Evolutionary conservation across 2,113 vertebrate species (phyloP).

Genomic region (Rhea pennata): DNA sequence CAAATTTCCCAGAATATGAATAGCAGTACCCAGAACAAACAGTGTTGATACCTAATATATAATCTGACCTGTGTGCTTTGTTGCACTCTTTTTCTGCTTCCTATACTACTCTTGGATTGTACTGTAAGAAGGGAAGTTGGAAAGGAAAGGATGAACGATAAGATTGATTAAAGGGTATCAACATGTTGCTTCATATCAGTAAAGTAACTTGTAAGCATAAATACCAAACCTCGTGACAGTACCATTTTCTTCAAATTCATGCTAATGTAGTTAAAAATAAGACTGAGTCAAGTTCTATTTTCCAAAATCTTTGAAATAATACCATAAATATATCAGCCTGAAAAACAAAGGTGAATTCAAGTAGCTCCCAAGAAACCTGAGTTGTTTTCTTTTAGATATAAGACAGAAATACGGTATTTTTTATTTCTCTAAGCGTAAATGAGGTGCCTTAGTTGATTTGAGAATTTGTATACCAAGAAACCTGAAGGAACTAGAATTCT

Average conservation of each 20-base stretch:
- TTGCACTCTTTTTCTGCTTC: background rate
- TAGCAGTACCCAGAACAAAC: background rate
- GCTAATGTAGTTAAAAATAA: background rate
- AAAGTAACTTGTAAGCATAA: background rate
- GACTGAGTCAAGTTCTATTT: background rate
- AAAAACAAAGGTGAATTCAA: background rate
- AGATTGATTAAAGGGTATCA: background rate
- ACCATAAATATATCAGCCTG: background rate
- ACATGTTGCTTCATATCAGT: background rate
- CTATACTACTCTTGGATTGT: background rate
- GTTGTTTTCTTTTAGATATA: background rate
- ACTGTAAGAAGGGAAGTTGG: background rate
- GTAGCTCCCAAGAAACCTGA: background rate
- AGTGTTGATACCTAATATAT: background rate
- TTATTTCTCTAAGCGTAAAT: background rate
- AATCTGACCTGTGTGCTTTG: background rate
- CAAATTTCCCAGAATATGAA: background rate
- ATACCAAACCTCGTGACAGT: background rate
- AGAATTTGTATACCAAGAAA: background rate
- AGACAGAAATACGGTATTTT: background rate
- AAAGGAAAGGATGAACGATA: background rate
- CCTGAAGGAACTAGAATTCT: background rate
- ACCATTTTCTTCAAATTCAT: background rate
- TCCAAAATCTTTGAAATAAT: background rate
- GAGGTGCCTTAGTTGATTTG: background rate